phyloP scores from a whole-genome alignment of 2,888 invertebrate species.

The Idaea dimidiata region DNA sequence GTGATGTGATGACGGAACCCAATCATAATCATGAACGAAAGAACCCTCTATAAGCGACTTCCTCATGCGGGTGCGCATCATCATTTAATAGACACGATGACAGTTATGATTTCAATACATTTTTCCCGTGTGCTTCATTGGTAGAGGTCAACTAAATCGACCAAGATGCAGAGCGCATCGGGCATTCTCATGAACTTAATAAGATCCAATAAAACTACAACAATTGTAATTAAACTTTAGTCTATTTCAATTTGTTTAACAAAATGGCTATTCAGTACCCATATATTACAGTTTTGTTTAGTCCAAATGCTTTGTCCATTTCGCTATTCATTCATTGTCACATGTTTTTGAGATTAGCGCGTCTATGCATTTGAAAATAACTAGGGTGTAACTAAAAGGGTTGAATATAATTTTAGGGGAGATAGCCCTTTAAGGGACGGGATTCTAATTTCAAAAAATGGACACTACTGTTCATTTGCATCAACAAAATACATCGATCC shows the following conservation, averaged over 20 bases:
- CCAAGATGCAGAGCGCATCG: slow-evolving; percentile 56
- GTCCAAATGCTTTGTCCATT: slow-evolving; percentile 17
- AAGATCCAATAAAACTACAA: slow-evolving; percentile 55
- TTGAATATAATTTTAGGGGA: slow-evolving; percentile 62
- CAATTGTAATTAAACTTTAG: slow-evolving; percentile 31
- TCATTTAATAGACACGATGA: slow-evolving; percentile 69
- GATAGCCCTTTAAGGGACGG: slow-evolving; percentile 38
- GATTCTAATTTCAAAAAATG: slow-evolving; percentile 39
- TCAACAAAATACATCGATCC: slow-evolving; percentile 8
- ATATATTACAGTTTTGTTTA: slow-evolving; percentile 27
- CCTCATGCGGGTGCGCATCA: slow-evolving; percentile 73
- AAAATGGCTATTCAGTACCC: slow-evolving; percentile 13
- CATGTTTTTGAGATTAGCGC: slow-evolving; percentile 48
- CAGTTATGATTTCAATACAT: slow-evolving; percentile 63
- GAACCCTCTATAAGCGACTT: slow-evolving; percentile 70
- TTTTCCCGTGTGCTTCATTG: slow-evolving; percentile 71
- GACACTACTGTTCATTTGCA: slow-evolving; percentile 38
- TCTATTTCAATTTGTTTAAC: slow-evolving; percentile 25
- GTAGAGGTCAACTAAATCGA: slow-evolving; percentile 70
- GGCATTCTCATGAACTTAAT: slow-evolving; percentile 56
- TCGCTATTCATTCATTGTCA: slow-evolving; percentile 34
- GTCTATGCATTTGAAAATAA: slow-evolving; percentile 46
- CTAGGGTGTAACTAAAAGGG: slow-evolving; percentile 70
- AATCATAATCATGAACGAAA: slow-evolving; percentile 39
- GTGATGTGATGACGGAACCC: slow-evolving; percentile 49